Base-by-base conservation (phyloP, 2,888 invertebrate genomes). In the Psylliodes chrysocephalus region DNA sequence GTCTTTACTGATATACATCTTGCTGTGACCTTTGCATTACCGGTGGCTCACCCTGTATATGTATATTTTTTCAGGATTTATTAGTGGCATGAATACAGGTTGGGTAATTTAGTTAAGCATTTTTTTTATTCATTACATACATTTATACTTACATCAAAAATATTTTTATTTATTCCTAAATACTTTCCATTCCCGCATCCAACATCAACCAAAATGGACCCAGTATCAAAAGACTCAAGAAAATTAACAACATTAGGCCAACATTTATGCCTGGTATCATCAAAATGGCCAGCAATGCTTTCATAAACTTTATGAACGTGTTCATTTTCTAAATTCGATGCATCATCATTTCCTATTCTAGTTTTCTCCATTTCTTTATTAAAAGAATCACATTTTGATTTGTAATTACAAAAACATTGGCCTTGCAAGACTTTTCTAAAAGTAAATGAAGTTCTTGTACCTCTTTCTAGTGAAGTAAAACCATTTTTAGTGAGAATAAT, bases 101-200 rank as follows among this genome's bases (percentile, higher is more conserved):
- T n/a, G n/a, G n/a, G n/a, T n/a, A n/a, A n/a, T n/a, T n/a, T n/a
- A n/a, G n/a, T n/a, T n/a, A n/a, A n/a, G n/a, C n/a, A n/a, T n/a
- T n/a, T n/a, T n/a, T n/a, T n/a, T n/a, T n/a, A n/a, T n/a, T n/a
- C n/a, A 22, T 22, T 22, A 22, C 2, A 14, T 30, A 53, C 4
- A 14, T 33, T 28, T 51, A 22, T 22, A 74, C 77, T 77, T 79
- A 91, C 91, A 84, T 90, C 88, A 71, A 86, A 82, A 53, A 90
- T 84, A 67, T 86, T 83, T 30, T 79, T 75, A 68, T 89, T 88
- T 1, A 83, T 78, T 54, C 88, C 86, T 59, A 99, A 86, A 82
- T 99, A 98, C 86, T 99, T 99, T 38, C 98, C 99, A 85, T 99
- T 99, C 7, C 99, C 99, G 82, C 98, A 97, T 4, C 99, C 99